Evolutionary conservation across 2,888 invertebrate genomes (phyloP).

Genomic region (Teleiodes luculella): DNA sequence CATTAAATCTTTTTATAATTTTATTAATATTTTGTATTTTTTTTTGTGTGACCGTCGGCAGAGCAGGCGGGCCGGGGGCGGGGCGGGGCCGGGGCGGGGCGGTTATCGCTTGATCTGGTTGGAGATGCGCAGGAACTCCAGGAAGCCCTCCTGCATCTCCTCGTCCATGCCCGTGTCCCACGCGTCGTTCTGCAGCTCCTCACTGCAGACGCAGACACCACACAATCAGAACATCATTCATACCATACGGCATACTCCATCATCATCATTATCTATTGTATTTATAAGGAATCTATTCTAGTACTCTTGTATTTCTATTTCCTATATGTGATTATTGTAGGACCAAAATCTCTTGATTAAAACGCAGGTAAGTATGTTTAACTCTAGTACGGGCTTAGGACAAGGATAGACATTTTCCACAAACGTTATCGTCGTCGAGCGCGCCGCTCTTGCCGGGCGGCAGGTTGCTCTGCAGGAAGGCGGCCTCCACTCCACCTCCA

Average conservation of each 20-base stretch:
- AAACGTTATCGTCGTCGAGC: no score
- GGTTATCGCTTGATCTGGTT: conserved; percentile 77
- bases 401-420: no score
- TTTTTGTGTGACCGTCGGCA: conserved; percentile 51
- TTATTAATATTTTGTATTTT: conserved; percentile 58
- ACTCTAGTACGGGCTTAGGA: no score
- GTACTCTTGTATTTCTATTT: no score
- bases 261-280: neutral
- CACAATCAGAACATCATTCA: neutral
- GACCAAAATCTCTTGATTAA: no score
- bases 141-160: conserved; percentile 73
- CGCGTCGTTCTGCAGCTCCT: conserved; percentile 70
- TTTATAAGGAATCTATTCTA: no score
- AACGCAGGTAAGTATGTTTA: no score
- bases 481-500: no score
- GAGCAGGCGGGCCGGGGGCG: neutral
- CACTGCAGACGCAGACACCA: conserved; percentile 39
- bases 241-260: neutral
- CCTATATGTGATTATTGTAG: no score
- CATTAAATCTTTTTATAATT: conserved; percentile 56
- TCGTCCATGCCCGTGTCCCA: conserved; percentile 77
- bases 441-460: no score
- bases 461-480: no score
- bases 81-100: conserved; percentile 22
- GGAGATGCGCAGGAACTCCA: conserved; percentile 74